Percentiles rank a stretch among this genome's conserved stretches.
Evolutionary conservation across 1,140 invertebrate species (phyloP).

Genomic region (Drosophila pallidifrons): DNA sequence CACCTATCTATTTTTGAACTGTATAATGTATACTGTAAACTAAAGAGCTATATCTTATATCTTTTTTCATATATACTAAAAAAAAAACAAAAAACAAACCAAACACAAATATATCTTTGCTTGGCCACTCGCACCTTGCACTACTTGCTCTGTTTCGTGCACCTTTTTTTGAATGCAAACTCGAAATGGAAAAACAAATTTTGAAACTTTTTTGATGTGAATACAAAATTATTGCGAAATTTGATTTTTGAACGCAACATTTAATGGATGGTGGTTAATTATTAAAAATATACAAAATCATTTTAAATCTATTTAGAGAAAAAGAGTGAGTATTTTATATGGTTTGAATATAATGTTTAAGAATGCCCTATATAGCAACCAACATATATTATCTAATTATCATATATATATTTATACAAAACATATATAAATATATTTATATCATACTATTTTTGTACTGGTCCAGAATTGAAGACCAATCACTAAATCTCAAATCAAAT

Average conservation of each 20-base stretch:
- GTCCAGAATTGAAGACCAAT: conserved; percentile 59
- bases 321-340: conserved; percentile 84
- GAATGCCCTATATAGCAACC: conserved; percentile 70
- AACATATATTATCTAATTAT: conserved; percentile 19
- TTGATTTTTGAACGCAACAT: conserved; percentile 84
- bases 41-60: conserved; percentile 81
- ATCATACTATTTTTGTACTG: conserved; percentile 41
- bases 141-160: conserved; percentile 83
- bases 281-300: conserved; percentile 61
- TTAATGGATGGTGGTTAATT: conserved; percentile 81
- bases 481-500: conserved; percentile 57
- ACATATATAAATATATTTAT: conserved; percentile 28
- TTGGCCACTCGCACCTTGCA: conserved; percentile 83
- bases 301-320: conserved; percentile 82
- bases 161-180: conserved; percentile 81
- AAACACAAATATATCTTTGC: conserved; percentile 74
- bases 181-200: conserved; percentile 78
- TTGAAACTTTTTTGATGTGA: conserved; percentile 82
- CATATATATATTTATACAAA: conserved; percentile 25
- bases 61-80: conserved; percentile 79
- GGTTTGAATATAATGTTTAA: conserved; percentile 79
- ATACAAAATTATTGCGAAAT: conserved; percentile 82
- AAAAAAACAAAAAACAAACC: conserved; percentile 49
- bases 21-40: conserved; percentile 81
- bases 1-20: conserved; percentile 64